A percentile compares a stretch with the other conserved stretches of the same genome.
phyloP scores from a whole-genome alignment of 1,140 invertebrate genomes.

The Prorops nasuta region DNA sequence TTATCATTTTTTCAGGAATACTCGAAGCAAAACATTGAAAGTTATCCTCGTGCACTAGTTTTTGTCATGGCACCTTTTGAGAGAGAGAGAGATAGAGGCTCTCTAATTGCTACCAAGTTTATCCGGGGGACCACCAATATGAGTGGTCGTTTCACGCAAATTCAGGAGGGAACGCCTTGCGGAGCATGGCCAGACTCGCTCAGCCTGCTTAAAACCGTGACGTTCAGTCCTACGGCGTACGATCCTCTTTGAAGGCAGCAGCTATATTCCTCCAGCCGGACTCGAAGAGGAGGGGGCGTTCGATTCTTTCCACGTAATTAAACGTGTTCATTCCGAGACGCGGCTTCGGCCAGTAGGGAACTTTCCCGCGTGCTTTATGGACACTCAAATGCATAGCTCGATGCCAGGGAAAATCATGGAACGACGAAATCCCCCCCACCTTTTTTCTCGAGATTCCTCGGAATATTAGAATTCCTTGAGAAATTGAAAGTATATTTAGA shows the following conservation, averaged over 20 bases:
- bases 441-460: no score
- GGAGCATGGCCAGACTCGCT: slow-evolving; percentile 23
- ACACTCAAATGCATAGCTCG: no score
- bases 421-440: no score
- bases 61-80: neutral
- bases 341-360: slow-evolving; percentile 4
- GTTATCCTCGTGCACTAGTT: no score
- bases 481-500: no score
- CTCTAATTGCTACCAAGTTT: slow-evolving; percentile 11
- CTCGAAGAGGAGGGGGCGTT: slow-evolving; percentile 14
- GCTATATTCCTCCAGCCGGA: slow-evolving; percentile 1
- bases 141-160: slow-evolving; percentile 54
- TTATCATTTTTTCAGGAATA: no score
- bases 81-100: neutral
- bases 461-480: no score
- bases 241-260: neutral
- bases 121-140: slow-evolving; percentile 1
- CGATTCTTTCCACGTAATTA: slow-evolving; percentile 47
- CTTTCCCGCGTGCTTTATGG: no score
- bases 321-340: neutral
- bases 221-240: slow-evolving; percentile 32
- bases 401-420: no score
- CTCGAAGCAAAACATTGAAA: no score
- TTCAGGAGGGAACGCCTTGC: slow-evolving; percentile 36
- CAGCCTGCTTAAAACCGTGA: slow-evolving; percentile 40